These are phyloP conservation scores for Paraescarpia echinospica DNA, from an alignment of 1,140 invertebrate species.

Conservation along the genomic window DNA sequence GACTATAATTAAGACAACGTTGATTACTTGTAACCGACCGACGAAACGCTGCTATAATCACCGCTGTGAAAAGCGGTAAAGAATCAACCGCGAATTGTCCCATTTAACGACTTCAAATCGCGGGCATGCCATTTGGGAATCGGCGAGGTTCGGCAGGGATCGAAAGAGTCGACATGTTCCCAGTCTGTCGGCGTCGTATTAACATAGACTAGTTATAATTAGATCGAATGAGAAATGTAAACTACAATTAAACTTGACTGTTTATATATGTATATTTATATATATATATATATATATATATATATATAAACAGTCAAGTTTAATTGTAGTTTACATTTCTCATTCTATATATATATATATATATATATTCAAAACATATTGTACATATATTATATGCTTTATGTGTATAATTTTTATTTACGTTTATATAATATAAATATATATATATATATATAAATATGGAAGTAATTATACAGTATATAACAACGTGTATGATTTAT, in stretches of 20 bases:
- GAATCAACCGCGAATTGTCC: not conserved
- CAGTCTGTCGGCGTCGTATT: no score
- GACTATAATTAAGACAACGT: conserved; percentile 6
- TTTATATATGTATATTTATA: not conserved
- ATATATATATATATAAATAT: not conserved
- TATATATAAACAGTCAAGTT: not conserved
- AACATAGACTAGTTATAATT: no score
- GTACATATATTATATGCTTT: not conserved
- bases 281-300: conserved; percentile 7
- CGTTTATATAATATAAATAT: not conserved
- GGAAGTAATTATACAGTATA: not conserved
- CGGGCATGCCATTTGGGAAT: not conserved
- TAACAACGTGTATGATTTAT: no score
- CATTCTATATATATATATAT: not conserved
- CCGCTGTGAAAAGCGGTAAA: not conserved
- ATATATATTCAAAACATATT: not conserved
- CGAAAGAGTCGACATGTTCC: not conserved
- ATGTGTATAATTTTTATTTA: not conserved
- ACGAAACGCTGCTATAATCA: not conserved
- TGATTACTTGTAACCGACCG: not conserved
- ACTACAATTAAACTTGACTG: no score
- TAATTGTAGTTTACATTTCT: no score
- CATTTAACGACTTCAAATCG: not conserved
- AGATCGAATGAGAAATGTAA: no score
- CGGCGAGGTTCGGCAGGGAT: not conserved